These are phyloP conservation scores for Pecten maximus DNA, from an alignment of 2,888 invertebrate genomes.

Conservation along the genomic window DNA sequence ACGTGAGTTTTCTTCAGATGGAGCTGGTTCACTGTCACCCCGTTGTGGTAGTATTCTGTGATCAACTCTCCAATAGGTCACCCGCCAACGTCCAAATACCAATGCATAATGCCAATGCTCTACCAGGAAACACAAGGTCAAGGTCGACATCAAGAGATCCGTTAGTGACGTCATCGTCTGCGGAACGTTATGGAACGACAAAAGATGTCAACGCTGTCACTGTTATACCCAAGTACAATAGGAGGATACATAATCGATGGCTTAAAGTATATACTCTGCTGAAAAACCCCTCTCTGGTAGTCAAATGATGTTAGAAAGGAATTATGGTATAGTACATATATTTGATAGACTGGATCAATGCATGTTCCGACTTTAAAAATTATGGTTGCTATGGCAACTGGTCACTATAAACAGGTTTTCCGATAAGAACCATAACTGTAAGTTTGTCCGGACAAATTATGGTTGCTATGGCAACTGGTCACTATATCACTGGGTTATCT, in stretches of 20 bases:
- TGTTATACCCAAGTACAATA: neutral
- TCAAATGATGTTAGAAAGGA: too few species aligned
- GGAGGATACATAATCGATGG: neutral
- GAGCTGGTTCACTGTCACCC: constrained; percentile 65
- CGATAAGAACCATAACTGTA: too few species aligned
- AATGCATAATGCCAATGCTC: neutral
- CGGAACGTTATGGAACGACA: neutral
- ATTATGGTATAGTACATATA: too few species aligned
- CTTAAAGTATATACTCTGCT: neutral
- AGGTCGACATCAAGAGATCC: neutral
- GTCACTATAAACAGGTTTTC: too few species aligned
- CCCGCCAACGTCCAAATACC: neutral
- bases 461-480: too few species aligned
- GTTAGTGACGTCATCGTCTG: neutral
- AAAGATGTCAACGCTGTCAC: neutral
- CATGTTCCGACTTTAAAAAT: too few species aligned
- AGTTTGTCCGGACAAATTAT: too few species aligned
- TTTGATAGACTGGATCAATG: too few species aligned
- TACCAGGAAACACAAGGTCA: neutral
- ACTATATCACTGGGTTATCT: too few species aligned
- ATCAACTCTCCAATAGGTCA: constrained; percentile 49
- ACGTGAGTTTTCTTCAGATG: constrained; percentile 60
- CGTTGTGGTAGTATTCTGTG: constrained; percentile 63
- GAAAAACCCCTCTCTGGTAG: neutral
- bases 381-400: too few species aligned